Percentiles rank a stretch among this genome's conserved stretches.
These are phyloP conservation scores for Cepaea nemoralis DNA, from an alignment of 1,140 invertebrate species.

Conservation along the genomic window DNA sequence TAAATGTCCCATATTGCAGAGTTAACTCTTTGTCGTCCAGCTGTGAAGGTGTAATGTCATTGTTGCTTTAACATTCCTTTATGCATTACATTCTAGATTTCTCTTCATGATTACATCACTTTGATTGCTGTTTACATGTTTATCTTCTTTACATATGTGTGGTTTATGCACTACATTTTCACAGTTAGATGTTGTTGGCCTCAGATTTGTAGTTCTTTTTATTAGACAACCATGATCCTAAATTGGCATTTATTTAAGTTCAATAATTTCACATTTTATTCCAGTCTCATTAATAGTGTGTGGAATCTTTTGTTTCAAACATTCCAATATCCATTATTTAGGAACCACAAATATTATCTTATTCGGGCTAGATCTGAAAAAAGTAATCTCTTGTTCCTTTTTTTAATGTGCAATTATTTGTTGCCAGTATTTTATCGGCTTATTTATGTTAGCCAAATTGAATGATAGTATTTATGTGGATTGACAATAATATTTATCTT, in stretches of 20 bases:
- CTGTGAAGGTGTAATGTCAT: no score
- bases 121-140: neutral
- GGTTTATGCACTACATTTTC: no score
- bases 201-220: no score
- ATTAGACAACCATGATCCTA: no score
- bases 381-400: neutral
- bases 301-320: neutral
- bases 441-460: neutral
- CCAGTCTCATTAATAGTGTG: neutral
- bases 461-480: neutral
- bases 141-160: neutral
- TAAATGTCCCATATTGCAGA: no score
- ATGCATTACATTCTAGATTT: neutral
- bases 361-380: neutral
- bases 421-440: neutral
- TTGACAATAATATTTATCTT: neutral
- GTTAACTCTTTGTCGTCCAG: no score
- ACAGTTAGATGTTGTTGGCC: no score
- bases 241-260: no score
- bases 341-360: neutral
- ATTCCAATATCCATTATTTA: neutral
- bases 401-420: slow-evolving; percentile 1
- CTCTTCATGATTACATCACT: neutral
- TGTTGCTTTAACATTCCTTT: neutral
- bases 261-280: neutral